These are phyloP conservation scores for Chymomyza costata DNA, from an alignment of 1,140 invertebrate species.

Conservation along the genomic window DNA sequence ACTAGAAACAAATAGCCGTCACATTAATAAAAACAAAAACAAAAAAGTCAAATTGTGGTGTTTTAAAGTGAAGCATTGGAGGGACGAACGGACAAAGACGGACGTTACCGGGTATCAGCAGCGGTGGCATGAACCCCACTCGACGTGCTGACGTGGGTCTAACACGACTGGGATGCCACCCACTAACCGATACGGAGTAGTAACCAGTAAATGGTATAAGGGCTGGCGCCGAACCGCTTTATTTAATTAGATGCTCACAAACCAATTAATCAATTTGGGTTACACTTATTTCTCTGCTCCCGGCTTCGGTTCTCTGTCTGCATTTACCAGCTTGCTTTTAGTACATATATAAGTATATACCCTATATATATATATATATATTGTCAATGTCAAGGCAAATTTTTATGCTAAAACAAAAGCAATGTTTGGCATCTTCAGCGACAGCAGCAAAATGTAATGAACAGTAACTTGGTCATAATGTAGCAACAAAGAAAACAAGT, in stretches of 20 bases:
- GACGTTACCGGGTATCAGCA: no score
- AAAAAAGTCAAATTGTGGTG: constrained; percentile 51
- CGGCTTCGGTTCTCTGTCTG: constrained; percentile 2
- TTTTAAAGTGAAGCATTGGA: constrained; percentile 31
- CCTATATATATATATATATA: no score
- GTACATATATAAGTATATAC: no score
- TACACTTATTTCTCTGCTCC: constrained; percentile 2
- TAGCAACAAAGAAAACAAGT: constrained; percentile 14
- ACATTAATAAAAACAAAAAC: constrained; percentile 67
- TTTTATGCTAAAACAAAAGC: constrained; percentile 68
- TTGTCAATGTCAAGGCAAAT: constrained; percentile 70
- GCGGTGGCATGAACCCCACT: constrained; percentile 1
- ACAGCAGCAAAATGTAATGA: constrained; percentile 29
- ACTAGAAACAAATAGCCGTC: constrained; percentile 71
- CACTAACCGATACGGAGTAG: no score
- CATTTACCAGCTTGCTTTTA: neutral
- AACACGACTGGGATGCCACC: constrained; percentile 29
- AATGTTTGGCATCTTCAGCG: constrained; percentile 25
- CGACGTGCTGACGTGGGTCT: constrained; percentile 50
- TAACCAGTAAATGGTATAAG: no score
- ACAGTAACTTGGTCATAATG: constrained; percentile 31
- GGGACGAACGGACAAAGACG: no score
- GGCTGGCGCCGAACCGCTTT: no score
- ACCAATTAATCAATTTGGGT: constrained; percentile 68
- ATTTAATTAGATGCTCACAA: constrained; percentile 72